A percentile compares a stretch with the other conserved stretches of the same genome.
phyloP scores from a whole-genome alignment of 1,140 invertebrate species.

The Drosophila hydei region DNA sequence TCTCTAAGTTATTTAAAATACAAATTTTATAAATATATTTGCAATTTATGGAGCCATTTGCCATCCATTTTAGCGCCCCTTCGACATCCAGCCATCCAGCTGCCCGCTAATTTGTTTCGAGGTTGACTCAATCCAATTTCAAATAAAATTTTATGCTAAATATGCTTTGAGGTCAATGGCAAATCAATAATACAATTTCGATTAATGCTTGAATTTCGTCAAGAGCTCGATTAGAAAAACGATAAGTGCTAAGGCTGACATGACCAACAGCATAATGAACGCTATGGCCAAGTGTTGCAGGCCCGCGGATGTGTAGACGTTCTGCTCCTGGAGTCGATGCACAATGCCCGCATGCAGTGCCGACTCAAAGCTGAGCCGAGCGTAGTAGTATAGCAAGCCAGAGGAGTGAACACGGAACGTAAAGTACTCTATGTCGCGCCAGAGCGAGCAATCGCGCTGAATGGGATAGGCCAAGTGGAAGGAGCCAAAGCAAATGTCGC shows the following conservation, averaged over 20 bases:
- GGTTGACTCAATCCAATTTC: not conserved
- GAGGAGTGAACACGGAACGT: constrained; percentile 67
- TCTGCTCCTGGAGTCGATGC: constrained; percentile 41
- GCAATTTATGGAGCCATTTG: not conserved
- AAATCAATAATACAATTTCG: constrained; percentile 1
- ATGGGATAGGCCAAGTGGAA: constrained; percentile 69
- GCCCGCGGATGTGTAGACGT: constrained; percentile 60
- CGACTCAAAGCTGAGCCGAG: constrained; percentile 59
- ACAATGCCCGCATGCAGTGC: constrained; percentile 65
- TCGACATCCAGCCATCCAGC: not conserved
- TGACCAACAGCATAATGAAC: constrained; percentile 55
- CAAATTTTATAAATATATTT: not conserved
- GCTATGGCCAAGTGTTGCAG: constrained; percentile 61
- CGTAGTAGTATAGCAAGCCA: constrained; percentile 66
- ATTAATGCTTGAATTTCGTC: not conserved
- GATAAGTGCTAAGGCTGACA: constrained; percentile 34
- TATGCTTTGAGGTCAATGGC: not conserved
- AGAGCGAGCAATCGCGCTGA: constrained; percentile 67
- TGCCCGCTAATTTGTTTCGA: not conserved
- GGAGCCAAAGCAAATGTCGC: constrained; percentile 69
- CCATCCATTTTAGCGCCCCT: no score
- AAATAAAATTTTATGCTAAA: no score
- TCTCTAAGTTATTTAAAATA: not conserved
- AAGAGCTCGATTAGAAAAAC: constrained; percentile 52
- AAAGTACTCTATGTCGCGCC: constrained; percentile 69